phyloP scores from a whole-genome alignment of 1,140 invertebrate genomes.

The Babylonia areolata region DNA sequence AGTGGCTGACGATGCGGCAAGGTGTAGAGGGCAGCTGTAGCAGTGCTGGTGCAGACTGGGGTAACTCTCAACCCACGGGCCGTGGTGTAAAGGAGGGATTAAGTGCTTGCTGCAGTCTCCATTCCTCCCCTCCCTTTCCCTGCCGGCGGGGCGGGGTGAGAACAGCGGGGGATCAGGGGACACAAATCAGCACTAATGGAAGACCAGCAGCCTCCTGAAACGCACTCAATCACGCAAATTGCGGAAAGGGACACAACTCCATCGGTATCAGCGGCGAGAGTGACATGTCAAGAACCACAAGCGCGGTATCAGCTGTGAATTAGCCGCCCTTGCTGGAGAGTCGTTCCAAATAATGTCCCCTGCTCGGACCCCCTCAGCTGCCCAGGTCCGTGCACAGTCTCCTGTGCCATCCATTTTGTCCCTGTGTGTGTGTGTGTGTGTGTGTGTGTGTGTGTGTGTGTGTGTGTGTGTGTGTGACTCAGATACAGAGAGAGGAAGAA shows the following conservation, averaged over 20 bases:
- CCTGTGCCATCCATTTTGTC: no score
- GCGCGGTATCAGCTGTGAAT: conserved; percentile 16
- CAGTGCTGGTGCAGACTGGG: no score
- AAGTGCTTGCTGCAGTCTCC: background rate
- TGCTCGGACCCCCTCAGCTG: background rate
- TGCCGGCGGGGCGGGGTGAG: background rate
- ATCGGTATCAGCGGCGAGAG: background rate
- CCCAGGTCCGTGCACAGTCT: no score
- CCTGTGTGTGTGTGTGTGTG: no score
- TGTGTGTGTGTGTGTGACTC: no score
- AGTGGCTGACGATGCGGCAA: no score
- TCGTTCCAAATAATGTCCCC: conserved; percentile 22
- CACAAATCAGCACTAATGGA: conserved; percentile 18
- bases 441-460: no score
- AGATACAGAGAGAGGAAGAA: no score
- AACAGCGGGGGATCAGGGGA: background rate
- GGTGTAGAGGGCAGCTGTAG: no score
- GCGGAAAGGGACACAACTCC: conserved; percentile 23
- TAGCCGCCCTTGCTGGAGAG: background rate
- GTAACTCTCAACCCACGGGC: no score
- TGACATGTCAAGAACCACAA: conserved; percentile 25
- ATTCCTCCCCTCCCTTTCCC: background rate
- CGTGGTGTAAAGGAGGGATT: background rate
- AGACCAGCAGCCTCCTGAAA: background rate
- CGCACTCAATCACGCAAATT: conserved; percentile 28